A percentile compares a stretch with the other conserved stretches of the same genome.
Evolutionary conservation across 2,113 vertebrate species (phyloP).

Genomic region (Pandion haliaetus): DNA sequence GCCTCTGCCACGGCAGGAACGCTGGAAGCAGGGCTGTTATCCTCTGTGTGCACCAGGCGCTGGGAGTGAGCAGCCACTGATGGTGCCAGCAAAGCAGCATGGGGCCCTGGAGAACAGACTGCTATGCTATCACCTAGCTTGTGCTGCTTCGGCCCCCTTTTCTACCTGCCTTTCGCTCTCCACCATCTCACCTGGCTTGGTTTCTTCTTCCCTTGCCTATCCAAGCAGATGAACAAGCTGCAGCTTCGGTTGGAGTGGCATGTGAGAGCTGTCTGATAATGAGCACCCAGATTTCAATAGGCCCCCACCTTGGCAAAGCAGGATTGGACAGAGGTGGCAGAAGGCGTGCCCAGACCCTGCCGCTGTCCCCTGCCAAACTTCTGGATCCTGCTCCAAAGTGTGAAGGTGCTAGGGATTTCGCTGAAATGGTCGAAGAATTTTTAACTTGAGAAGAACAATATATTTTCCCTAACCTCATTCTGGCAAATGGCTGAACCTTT

Average conservation of each 20-base stretch:
- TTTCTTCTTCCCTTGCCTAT: not conserved
- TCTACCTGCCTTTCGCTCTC: not conserved
- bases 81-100: not conserved
- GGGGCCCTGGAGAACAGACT: not conserved
- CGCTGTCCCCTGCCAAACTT: not conserved
- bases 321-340: not conserved
- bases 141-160: not conserved
- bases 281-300: not conserved
- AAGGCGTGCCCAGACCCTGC: not conserved
- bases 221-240: not conserved
- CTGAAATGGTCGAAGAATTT: slow-evolving; percentile 41
- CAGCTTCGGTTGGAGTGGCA: not conserved
- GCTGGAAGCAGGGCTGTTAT: not conserved
- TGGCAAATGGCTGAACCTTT: slow-evolving; percentile 53
- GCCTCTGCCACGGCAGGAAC: not conserved
- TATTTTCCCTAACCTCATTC: slow-evolving; percentile 63
- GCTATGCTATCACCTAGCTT: accelerated
- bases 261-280: not conserved
- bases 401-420: slow-evolving; percentile 51
- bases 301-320: not conserved
- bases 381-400: not conserved
- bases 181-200: not conserved
- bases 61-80: not conserved
- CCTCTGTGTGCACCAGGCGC: not conserved
- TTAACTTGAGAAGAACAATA: slow-evolving; percentile 56